Percentiles rank a stretch among this genome's conserved stretches.
phyloP scores from a whole-genome alignment of 2,797 vertebrate species.

The Molothrus ater region DNA sequence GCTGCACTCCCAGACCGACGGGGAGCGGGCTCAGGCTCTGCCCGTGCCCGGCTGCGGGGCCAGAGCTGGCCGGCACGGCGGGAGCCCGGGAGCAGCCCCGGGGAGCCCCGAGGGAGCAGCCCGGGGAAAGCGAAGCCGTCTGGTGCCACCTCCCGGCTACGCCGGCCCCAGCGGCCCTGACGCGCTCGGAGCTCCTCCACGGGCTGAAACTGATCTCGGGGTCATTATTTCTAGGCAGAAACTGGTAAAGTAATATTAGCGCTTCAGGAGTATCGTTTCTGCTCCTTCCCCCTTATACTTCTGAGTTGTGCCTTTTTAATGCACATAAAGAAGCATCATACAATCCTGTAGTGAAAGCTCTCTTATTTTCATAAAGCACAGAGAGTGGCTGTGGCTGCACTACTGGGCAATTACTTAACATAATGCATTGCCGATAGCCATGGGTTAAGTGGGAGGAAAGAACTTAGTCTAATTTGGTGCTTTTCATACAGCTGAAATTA shows the following conservation, averaged over 20 bases:
- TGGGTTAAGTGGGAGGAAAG: neutral
- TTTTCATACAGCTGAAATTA: neutral
- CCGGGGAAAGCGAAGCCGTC: slow-evolving; percentile 9
- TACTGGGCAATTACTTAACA: neutral
- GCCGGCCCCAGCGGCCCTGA: neutral
- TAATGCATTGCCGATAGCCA: neutral
- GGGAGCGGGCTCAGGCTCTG: neutral
- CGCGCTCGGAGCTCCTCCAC: neutral
- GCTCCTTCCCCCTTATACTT: fast-evolving
- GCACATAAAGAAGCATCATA: fast-evolving
- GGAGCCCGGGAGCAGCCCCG: neutral
- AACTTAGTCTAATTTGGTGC: neutral
- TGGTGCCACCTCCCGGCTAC: slow-evolving; percentile 71
- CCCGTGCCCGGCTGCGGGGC: neutral
- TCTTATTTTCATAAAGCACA: neutral
- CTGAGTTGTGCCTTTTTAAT: neutral
- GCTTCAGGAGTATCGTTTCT: fast-evolving
- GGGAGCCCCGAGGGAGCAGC: neutral
- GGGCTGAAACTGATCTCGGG: neutral
- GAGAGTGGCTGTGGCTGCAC: neutral
- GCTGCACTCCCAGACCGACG: neutral
- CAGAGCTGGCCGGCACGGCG: neutral
- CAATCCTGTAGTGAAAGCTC: neutral
- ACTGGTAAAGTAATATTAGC: fast-evolving
- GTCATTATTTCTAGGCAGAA: neutral